phyloP scores from a whole-genome alignment of 1,140 invertebrate genomes.

The Pseudomyrmex sp. region DNA sequence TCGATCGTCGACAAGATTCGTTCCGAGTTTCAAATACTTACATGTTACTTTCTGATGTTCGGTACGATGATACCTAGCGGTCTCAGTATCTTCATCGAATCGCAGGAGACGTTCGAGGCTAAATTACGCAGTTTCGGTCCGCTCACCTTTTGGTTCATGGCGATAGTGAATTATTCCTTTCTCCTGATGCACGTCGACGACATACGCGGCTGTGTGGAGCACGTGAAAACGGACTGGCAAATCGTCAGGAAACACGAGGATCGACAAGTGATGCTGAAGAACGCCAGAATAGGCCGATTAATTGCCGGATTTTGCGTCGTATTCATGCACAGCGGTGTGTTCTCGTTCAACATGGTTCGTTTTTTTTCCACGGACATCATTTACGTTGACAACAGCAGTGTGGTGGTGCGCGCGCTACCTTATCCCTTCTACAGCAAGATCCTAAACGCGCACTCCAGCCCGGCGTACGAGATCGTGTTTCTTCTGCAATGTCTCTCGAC shows the following conservation, averaged over 20 bases:
- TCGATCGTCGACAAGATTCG: not conserved
- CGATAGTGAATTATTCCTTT: constrained; percentile 34
- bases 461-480: constrained; percentile 50
- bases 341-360: constrained; percentile 38
- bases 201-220: constrained; percentile 45
- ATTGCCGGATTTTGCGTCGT: constrained; percentile 47
- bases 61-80: not conserved
- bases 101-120: not conserved
- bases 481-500: constrained; percentile 32
- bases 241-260: constrained; percentile 29
- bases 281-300: constrained; percentile 40
- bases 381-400: constrained; percentile 57
- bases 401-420: constrained; percentile 27
- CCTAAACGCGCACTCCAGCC: constrained; percentile 6
- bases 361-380: not conserved
- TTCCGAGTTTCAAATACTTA: constrained; percentile 31
- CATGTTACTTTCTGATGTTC: constrained; percentile 28
- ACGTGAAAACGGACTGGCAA: constrained; percentile 57
- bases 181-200: constrained; percentile 24
- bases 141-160: constrained; percentile 27
- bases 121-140: constrained; percentile 27
- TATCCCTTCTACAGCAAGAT: constrained; percentile 39
- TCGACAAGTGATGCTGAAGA: constrained; percentile 58
- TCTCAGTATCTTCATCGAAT: not conserved
- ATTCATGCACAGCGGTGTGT: constrained; percentile 59